Percentiles rank a stretch among this genome's conserved stretches.
Conservation (phyloP, 2,888 invertebrate species). For the Autographa gamma region DNA sequence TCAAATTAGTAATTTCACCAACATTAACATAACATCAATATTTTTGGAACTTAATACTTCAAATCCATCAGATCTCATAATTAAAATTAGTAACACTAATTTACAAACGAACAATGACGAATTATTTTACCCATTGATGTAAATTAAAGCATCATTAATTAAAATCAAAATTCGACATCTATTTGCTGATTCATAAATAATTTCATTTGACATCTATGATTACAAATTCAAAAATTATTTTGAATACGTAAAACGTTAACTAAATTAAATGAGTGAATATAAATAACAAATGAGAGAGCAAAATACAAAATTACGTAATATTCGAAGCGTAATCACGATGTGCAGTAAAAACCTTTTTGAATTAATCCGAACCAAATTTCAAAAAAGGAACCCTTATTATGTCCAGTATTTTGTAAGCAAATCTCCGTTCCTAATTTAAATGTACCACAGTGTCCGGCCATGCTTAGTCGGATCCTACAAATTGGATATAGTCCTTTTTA, state of each 20-base stretch:
- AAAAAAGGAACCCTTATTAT: conserved; percentile 32
- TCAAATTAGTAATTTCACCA: too few species aligned
- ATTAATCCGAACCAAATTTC: conserved; percentile 29
- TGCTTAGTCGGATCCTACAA: conserved; percentile 61
- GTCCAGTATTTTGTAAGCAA: conserved; percentile 43
- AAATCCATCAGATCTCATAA: neutral
- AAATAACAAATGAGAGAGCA: conserved; percentile 4
- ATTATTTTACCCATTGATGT: neutral
- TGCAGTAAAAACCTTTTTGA: conserved; percentile 24
- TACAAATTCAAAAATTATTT: neutral
- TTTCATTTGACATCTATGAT: neutral
- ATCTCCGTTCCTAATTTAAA: conserved; percentile 62
- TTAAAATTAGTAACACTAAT: neutral
- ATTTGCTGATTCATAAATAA: neutral
- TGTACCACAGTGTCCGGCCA: conserved; percentile 60
- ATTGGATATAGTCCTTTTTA: conserved; percentile 76
- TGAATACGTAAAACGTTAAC: neutral
- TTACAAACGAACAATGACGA: neutral
- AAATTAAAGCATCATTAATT: neutral
- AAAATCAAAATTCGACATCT: conserved; percentile 1
- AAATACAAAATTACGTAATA: neutral
- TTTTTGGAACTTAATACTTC: neutral
- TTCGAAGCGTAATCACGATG: neutral
- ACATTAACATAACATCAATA: too few species aligned
- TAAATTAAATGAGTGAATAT: neutral